Base-by-base conservation (phyloP, 2,797 vertebrate genomes). In the Halcyon leucocephala region DNA sequence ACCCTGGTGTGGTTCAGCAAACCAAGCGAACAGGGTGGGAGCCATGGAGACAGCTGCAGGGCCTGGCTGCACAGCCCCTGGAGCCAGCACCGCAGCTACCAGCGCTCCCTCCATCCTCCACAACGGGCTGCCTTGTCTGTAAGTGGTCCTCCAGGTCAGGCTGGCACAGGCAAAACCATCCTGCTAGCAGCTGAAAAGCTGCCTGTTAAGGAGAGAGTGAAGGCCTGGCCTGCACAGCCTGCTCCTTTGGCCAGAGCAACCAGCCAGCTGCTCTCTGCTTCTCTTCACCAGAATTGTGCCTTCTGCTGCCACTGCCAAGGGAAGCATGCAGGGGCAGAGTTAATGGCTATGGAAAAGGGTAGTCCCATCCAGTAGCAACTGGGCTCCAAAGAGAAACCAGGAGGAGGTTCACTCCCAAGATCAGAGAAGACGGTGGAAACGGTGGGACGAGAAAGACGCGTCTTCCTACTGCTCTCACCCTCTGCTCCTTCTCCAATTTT, bases 11-110 rank as follows among this genome's bases (percentile, higher is more conserved):
- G 39, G 28, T 10, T 82, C 55, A 71, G 46, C 62, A 90, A 60
- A 65, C 0, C 0, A 72, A 89, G 55, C 0, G 0, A 64, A 54
- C 12, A 42, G 69, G 55, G 41, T 35, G 2, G 2, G 19, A 83
- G 79, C 33, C 21, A 10, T 0, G 0, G 44, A 64, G 61, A 22
- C 4, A 78, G 41, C 42, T 31, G 9, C 2, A 0, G 3, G 6
- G 31, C 42, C 73, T 41, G 44, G 19, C 15, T 18, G 21, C 67
- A 69, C 20, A 70, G 62, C 19, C 48, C 22, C 11, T 21, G 39
- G 26, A 52, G 26, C 6, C 73, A 37, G 14, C 28, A 65, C 25
- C 1, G 0, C 5, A 41, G 65, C 46, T 49, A 44, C 19, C n/a
- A 48, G 14, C 42, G 11, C 9, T 64, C 57, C 8, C 37, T 25